A percentile compares a stretch with the other conserved stretches of the same genome.
Evolutionary conservation across 2,797 vertebrate genomes (phyloP).

Genomic region (Pangasius macronema): DNA sequence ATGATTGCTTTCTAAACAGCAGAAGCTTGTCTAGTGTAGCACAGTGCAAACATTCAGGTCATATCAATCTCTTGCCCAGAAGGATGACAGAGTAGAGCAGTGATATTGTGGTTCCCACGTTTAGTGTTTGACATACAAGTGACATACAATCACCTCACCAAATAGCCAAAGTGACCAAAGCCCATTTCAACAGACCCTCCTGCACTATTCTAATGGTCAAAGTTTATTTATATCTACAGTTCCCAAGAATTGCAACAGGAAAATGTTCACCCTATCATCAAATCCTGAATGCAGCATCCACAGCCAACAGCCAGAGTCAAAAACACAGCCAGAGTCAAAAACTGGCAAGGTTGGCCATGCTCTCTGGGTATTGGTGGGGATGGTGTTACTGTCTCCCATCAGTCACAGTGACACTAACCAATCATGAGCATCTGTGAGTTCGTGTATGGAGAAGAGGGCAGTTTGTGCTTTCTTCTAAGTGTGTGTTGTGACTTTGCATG

Average conservation of each 20-base stretch:
- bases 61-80: constrained; percentile 47
- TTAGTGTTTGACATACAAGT: not conserved
- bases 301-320: constrained; percentile 4
- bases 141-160: not conserved
- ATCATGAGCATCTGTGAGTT: not conserved
- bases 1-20: constrained; percentile 24
- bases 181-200: constrained; percentile 26
- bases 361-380: not conserved
- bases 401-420: not conserved
- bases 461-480: not conserved
- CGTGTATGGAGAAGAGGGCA: not conserved
- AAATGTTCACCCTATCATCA: not conserved
- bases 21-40: constrained; percentile 43
- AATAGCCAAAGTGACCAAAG: constrained; percentile 6
- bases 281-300: not conserved
- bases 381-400: not conserved
- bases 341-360: constrained; percentile 4
- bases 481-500: not conserved
- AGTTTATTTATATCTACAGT: not conserved
- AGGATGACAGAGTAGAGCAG: constrained; percentile 54
- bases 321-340: constrained; percentile 8
- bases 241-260: not conserved
- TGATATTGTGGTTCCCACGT: constrained; percentile 41
- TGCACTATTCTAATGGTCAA: constrained; percentile 11
- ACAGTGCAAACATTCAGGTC: constrained; percentile 18